These are phyloP conservation scores for Drosophila parthenogenetica DNA, from an alignment of 2,888 invertebrate species.

Conservation along the genomic window DNA sequence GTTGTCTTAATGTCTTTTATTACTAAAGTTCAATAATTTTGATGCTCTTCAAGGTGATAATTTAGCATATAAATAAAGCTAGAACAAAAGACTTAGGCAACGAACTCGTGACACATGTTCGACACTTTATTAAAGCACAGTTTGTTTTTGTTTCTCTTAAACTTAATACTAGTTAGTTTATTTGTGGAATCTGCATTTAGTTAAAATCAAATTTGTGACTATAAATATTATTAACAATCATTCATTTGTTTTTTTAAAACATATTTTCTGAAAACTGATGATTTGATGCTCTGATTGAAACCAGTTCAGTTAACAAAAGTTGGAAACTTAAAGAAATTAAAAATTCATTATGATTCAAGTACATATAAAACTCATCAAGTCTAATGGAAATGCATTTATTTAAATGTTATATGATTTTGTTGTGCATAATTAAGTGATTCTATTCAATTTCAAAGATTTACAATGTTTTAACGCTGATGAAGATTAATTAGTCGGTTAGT, in stretches of 20 bases:
- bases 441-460: background rate
- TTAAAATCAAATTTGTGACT: background rate
- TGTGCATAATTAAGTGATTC: background rate
- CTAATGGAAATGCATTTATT: background rate
- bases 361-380: conserved; percentile 1
- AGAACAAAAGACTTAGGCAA: conserved; percentile 77
- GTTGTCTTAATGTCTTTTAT: conserved; percentile 21
- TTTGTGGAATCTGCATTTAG: conserved; percentile 6
- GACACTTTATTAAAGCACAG: conserved; percentile 22
- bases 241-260: no score
- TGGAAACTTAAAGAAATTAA: background rate
- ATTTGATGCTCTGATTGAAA: background rate
- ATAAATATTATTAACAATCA: no score
- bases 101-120: conserved; percentile 54
- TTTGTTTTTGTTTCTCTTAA: background rate
- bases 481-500: background rate
- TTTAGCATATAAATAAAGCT: conserved; percentile 58
- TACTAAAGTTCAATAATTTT: conserved; percentile 57
- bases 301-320: background rate
- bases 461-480: background rate
- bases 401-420: background rate
- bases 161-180: background rate
- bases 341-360: conserved; percentile 14
- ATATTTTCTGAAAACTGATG: background rate
- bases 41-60: conserved; percentile 55